A percentile compares a stretch with the other conserved stretches of the same genome.
Conservation (phyloP, 1,140 invertebrate genomes). For the Zaprionus africanus region DNA sequence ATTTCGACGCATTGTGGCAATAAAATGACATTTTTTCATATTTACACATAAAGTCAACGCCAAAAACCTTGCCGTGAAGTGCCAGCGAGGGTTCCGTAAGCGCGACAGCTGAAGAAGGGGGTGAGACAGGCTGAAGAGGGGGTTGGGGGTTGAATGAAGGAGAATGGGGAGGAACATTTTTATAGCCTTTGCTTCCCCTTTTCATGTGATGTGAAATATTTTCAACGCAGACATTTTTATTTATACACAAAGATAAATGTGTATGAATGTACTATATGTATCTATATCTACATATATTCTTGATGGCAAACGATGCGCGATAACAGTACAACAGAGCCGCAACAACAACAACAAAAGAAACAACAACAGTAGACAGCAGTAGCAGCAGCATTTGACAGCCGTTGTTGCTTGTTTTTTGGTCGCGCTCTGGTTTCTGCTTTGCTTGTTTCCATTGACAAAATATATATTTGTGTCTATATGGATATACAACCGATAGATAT, state of each 20-base stretch:
- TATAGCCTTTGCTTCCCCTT: slow-evolving; percentile 62
- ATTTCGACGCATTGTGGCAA: slow-evolving; percentile 81
- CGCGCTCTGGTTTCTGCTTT: slow-evolving; percentile 25
- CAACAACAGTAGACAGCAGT: not conserved
- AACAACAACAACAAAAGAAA: not conserved
- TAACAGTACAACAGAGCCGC: slow-evolving; percentile 34
- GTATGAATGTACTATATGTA: slow-evolving; percentile 27
- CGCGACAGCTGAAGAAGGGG: not conserved
- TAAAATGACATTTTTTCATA: slow-evolving; percentile 83
- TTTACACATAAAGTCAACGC: slow-evolving; percentile 81
- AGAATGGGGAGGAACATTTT: slow-evolving; percentile 37
- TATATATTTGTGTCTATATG: slow-evolving; percentile 39
- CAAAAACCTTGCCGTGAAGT: slow-evolving; percentile 39
- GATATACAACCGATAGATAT: slow-evolving; percentile 1
- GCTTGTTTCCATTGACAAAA: slow-evolving; percentile 55
- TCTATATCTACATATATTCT: slow-evolving; percentile 5
- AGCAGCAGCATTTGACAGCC: slow-evolving; percentile 25
- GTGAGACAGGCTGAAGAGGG: not conserved
- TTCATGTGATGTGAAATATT: slow-evolving; percentile 68
- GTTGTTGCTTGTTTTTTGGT: slow-evolving; percentile 19
- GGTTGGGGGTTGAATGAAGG: no score
- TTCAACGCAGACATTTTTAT: slow-evolving; percentile 72
- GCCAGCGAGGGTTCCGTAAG: slow-evolving; percentile 27
- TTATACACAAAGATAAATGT: slow-evolving; percentile 58
- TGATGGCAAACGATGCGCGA: slow-evolving; percentile 53